Evolutionary conservation across 2,888 invertebrate species (phyloP), one percentile per base, ranked within the genome.

Genomic region (Linnaemya vulpina): DNA sequence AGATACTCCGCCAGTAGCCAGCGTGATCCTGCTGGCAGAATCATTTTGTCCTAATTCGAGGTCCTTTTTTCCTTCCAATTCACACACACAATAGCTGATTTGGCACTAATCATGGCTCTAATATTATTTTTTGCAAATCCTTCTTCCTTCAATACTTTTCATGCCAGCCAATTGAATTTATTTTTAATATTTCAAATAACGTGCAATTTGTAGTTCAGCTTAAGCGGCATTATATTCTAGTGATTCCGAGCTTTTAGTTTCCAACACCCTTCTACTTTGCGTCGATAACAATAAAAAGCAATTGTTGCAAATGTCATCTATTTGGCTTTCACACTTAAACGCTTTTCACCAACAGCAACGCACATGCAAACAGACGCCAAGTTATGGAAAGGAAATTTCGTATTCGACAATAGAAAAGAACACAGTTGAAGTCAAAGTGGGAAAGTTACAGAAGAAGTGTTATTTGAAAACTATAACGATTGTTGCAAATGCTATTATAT

Each of bases 291-390:
- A 84, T 81, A 84, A 75, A 84, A 84, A 78, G 65, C 85, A 85
- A 82, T 85, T 82, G 85, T 85, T 75, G 82, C 85, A 85, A 85
- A 85, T 85, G 85, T 85, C 78, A 82, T 85, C 85, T 71, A 85
- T 85, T 87, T 86, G 87, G 87, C 87, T 87, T 88, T 85, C 84
- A 87, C 87, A 90, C 90, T 90, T 90, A 90, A 90, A 88, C 89
- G 89, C 89, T 90, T 88, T 40, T 81, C 87, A 87, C 87, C 88
- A 30, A 63, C 67, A 79, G 15, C 25, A 75, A 17, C 74, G 71
- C 62, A 81, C 60, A 65, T 25, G 55, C 73, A 73, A 3, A 55
- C 60, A 71, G 63, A 73, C 51, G 15, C 38, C 3, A 60, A 63
- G 0, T 15, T 30, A 40, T 70, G 13, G 17, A 43, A 55, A 74